Base-by-base conservation (phyloP, 2,888 invertebrate species). In the Sesia apiformis region DNA sequence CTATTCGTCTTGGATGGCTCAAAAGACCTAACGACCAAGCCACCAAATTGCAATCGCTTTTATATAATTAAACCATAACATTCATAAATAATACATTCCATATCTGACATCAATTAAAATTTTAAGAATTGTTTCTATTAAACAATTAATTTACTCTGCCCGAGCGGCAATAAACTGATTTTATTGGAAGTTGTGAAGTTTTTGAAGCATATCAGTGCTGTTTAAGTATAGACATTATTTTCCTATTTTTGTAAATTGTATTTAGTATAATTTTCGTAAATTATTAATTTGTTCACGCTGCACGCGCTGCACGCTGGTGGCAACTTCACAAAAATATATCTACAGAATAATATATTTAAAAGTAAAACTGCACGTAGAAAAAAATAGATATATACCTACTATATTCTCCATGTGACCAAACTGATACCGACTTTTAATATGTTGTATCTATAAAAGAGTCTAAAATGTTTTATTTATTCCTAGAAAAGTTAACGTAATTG, bases 401-500 rank as follows among this genome's bases (percentile, higher is more conserved):
- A 70, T 72, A 78, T 78, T 82, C 84, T 83, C 81, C 78, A 78
- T 74, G 84, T 84, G 84, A 83, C 84, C 84, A 85, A 84, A 83
- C 67, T 65, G 65, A 70, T 67, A 69, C 69, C 60, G 58, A 50
- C 53, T 23, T 38, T 50, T 6, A 39, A 38, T 42, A 42, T 42
- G 42, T 6, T 6, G 42, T 42, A 7, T 2, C 3, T 42, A 42
- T 5, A 42, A 42, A 6, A 5, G 5, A 6, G 3, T 42, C 7
- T 42, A 6, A 42, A 42, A 6, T 42, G 7, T 42, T 42, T 7
- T 42, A 42, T 42, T 42, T 42, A 42, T 5, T 42, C 7, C 7
- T 6, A 42, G 7, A 42, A 42, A 42, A 42, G 7, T 42, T 42
- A 54, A 51, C 39, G 40, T 49, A 43, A 4, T 39, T 52, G 52